phyloP scores from a whole-genome alignment of 2,797 vertebrate genomes.

The Tenualosa thibaudeaui region DNA sequence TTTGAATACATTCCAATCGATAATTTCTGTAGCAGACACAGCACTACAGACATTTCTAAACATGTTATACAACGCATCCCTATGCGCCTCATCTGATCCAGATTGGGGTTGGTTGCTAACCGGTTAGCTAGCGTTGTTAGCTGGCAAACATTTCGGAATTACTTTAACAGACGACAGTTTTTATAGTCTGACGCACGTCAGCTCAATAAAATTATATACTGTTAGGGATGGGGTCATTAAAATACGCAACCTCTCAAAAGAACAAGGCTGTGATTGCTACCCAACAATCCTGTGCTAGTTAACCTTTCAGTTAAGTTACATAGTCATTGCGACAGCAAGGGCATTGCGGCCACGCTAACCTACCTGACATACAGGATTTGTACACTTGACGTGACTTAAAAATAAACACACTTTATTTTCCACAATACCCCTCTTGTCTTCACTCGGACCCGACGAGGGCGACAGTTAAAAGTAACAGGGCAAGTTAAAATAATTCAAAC shows the following conservation, averaged over 20 bases:
- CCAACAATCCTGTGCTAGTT: background rate
- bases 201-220: background rate
- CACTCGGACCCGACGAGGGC: too few relatives aligned
- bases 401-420: background rate
- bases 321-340: conserved; percentile 34
- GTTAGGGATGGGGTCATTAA: background rate
- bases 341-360: background rate
- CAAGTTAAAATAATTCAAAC: background rate
- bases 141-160: background rate
- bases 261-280: conserved; percentile 45
- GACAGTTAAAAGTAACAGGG: background rate
- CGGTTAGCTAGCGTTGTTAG: background rate
- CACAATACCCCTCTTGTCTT: background rate
- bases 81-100: background rate
- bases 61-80: background rate
- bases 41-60: background rate
- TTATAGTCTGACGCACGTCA: background rate
- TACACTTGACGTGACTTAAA: background rate
- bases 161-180: background rate
- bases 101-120: background rate
- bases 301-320: conserved; percentile 17
- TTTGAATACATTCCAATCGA: background rate
- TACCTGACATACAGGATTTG: background rate
- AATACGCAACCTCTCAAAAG: background rate
- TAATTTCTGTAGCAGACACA: background rate